A percentile compares a stretch with the other conserved stretches of the same genome.
Conservation (phyloP, 2,113 vertebrate genomes). For the Lasiurus cinereus region DNA sequence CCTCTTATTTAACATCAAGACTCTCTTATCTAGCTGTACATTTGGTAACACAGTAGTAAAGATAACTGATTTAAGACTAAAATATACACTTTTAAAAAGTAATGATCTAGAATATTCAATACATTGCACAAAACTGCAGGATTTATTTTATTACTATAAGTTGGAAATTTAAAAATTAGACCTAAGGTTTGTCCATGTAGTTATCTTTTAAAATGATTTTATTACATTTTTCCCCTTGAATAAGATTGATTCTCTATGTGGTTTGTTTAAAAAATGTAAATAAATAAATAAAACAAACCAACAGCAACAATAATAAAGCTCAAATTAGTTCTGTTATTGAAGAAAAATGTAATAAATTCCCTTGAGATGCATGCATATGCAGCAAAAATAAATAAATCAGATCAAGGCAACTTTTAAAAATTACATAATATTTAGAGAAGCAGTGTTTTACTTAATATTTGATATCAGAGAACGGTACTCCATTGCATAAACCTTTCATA, state of each 20-base stretch:
- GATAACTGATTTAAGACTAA: background rate
- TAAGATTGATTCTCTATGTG: background rate
- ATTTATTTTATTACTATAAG: background rate
- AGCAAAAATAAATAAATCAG: background rate
- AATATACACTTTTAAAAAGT: background rate
- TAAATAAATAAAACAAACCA: background rate
- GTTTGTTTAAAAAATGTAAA: background rate
- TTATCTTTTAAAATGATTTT: background rate
- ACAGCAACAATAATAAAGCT: background rate
- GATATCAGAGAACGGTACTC: background rate
- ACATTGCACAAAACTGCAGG: background rate
- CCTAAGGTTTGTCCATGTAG: background rate
- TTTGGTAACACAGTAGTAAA: background rate
- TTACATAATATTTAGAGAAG: background rate
- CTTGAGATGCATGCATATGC: constrained; percentile 2
- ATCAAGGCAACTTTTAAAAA: constrained; percentile 62
- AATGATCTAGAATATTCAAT: background rate
- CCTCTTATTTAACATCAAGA: background rate
- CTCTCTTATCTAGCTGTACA: background rate
- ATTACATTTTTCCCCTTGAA: background rate
- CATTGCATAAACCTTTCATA: background rate
- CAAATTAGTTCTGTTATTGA: background rate
- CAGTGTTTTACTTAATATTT: background rate
- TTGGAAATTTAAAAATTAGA: background rate
- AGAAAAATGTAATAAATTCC: background rate